Conservation (phyloP, 1,140 invertebrate species). For the Dendrolimus kikuchii region DNA sequence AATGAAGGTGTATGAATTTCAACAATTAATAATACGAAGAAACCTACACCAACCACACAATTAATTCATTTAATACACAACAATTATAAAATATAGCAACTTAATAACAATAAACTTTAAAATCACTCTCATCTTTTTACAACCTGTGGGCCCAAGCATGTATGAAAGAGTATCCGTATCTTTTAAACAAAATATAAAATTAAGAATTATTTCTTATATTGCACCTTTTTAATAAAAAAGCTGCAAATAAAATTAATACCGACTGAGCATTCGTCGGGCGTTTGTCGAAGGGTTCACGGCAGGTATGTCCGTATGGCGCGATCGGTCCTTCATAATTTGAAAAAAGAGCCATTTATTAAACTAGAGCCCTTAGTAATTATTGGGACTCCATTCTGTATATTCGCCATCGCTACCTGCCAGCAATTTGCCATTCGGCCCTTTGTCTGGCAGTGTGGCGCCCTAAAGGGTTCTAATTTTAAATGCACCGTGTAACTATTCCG, state of each 20-base stretch:
- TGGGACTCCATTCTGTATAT: slow-evolving; percentile 55
- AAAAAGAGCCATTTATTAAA: slow-evolving; percentile 70
- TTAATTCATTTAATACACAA: too few relatives aligned
- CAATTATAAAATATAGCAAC: too few relatives aligned
- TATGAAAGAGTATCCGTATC: background rate
- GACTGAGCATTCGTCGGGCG: slow-evolving; percentile 40
- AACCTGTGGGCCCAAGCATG: background rate
- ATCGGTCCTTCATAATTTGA: slow-evolving; percentile 61
- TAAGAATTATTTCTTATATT: background rate
- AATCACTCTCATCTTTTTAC: too few relatives aligned
- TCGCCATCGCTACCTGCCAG: slow-evolving; percentile 71
- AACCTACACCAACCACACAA: too few relatives aligned
- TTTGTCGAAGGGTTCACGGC: slow-evolving; percentile 50
- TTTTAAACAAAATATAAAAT: background rate
- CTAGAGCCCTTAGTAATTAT: slow-evolving; percentile 65
- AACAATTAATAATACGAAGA: too few relatives aligned
- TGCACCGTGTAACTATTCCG: slow-evolving; percentile 67
- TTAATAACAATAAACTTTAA: too few relatives aligned
- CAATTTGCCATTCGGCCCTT: slow-evolving; percentile 67
- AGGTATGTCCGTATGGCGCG: slow-evolving; percentile 68
- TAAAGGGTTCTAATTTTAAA: slow-evolving; percentile 72
- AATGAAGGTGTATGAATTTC: too few relatives aligned
- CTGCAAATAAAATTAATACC: slow-evolving; percentile 28
- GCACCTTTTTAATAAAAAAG: slow-evolving; percentile 13
- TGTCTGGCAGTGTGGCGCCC: slow-evolving; percentile 70